Evolutionary conservation across 2,113 vertebrate species (phyloP).

Genomic region (Helogale parvula): DNA sequence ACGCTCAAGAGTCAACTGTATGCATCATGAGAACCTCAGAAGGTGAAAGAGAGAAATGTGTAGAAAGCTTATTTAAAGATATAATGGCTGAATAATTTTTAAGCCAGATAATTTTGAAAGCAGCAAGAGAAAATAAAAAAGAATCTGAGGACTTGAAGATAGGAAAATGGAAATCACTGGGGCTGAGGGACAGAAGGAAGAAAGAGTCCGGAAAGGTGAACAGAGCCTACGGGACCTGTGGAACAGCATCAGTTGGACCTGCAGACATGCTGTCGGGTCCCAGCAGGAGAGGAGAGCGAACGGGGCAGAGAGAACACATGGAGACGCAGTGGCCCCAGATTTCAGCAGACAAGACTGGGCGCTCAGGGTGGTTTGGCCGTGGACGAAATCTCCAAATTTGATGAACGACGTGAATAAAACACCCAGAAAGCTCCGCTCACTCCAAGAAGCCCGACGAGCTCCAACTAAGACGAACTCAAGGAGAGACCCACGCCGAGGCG

Average conservation of each 20-base stretch:
- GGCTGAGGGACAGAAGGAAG: neutral
- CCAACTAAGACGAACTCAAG: neutral
- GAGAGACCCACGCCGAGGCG: neutral
- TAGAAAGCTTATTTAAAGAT: neutral
- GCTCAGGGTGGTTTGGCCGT: no score
- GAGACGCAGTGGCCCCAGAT: neutral
- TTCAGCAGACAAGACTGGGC: no score
- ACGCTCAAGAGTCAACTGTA: neutral
- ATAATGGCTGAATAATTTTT: neutral
- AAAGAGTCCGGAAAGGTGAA: neutral
- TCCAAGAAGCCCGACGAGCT: neutral
- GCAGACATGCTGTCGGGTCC: neutral
- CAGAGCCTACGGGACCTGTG: neutral
- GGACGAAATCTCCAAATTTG: neutral
- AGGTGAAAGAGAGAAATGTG: neutral
- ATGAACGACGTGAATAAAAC: neutral
- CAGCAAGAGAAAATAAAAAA: neutral
- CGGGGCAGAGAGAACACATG: neutral
- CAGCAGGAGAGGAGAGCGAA: neutral
- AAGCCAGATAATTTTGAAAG: neutral
- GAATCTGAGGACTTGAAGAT: neutral
- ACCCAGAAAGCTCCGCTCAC: neutral
- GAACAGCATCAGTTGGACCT: neutral
- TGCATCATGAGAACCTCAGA: neutral
- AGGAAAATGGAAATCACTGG: neutral